A percentile compares a stretch with the other conserved stretches of the same genome.
phyloP scores from a whole-genome alignment of 92 coral and sea anemone genomes.

The Hydrozoanthus gracilis region DNA sequence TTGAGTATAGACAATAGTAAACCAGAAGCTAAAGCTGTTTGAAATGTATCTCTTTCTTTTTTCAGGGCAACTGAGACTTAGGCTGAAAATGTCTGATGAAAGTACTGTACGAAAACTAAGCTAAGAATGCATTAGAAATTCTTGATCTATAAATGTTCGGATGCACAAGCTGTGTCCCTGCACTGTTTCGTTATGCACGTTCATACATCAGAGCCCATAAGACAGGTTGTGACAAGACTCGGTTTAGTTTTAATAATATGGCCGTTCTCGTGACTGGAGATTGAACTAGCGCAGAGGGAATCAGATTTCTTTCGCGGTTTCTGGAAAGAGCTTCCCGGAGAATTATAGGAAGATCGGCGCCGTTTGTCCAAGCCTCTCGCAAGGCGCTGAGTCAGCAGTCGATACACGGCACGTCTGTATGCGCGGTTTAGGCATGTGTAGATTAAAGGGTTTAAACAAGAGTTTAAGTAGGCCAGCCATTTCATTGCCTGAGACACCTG shows the following conservation, averaged over 20 bases:
- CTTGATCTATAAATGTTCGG: no score
- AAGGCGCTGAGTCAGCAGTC: conserved; percentile 42
- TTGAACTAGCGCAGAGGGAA: conserved; percentile 10
- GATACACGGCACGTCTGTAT: conserved; percentile 51
- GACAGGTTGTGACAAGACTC: conserved; percentile 21
- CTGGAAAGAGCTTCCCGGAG: conserved; percentile 13
- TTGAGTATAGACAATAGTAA: no score
- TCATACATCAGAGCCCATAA: conserved; percentile 32
- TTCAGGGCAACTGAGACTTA: no score
- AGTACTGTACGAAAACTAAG: no score
- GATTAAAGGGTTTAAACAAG: conserved; percentile 60
- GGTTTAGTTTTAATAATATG: conserved; percentile 22
- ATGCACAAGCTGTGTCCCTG: no score
- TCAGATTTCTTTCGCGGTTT: conserved; percentile 29
- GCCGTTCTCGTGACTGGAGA: conserved; percentile 26
- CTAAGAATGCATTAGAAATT: no score
- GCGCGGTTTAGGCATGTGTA: conserved; percentile 62
- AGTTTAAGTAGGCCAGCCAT: conserved; percentile 59
- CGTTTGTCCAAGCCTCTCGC: conserved; percentile 3
- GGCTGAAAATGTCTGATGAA: no score
- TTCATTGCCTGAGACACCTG: conserved; percentile 24
- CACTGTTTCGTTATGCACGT: no score
- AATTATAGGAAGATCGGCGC: conserved; percentile 18
- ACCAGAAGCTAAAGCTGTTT: no score
- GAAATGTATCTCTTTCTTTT: no score